These are phyloP conservation scores for Leptinotarsa rubiginosa DNA, from an alignment of 2,888 invertebrate species.

Conservation along the genomic window DNA sequence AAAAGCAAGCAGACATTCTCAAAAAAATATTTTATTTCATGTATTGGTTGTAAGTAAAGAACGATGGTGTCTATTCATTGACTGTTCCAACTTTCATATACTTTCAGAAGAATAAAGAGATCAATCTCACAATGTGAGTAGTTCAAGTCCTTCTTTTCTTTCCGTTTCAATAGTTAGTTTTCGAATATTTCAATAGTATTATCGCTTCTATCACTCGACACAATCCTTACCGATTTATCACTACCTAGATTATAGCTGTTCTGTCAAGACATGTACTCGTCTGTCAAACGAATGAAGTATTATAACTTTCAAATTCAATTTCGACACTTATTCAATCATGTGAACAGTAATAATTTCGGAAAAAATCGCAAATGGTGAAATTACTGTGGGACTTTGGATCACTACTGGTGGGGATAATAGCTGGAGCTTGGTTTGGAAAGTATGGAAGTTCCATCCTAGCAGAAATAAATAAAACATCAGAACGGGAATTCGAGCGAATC, in stretches of 20 bases:
- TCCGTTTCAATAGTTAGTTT: background rate
- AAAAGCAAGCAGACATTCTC: no score
- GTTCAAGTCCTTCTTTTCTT: background rate
- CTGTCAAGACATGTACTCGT: background rate
- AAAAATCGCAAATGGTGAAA: slow-evolving; percentile 47
- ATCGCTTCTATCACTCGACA: no score
- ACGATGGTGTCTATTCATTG: no score
- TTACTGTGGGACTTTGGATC: slow-evolving; percentile 47
- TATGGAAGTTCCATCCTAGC: slow-evolving; percentile 43
- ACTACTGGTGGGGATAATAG: slow-evolving; percentile 44
- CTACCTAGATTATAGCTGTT: no score
- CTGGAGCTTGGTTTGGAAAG: slow-evolving; percentile 46
- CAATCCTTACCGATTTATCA: no score
- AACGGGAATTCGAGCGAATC: slow-evolving; percentile 35
- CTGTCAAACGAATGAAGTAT: slow-evolving; percentile 3
- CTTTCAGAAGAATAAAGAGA: background rate
- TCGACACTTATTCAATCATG: slow-evolving; percentile 13
- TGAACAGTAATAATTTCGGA: slow-evolving; percentile 11
- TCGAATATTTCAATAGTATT: background rate
- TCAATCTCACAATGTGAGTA: background rate
- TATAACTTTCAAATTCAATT: slow-evolving; percentile 3
- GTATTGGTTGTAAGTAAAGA: no score
- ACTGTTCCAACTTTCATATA: no score
- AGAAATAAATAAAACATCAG: slow-evolving; percentile 24
- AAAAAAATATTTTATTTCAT: no score